These are phyloP conservation scores for Chironomus striatipennis DNA, from an alignment of 1,140 invertebrate species.

Conservation along the genomic window DNA sequence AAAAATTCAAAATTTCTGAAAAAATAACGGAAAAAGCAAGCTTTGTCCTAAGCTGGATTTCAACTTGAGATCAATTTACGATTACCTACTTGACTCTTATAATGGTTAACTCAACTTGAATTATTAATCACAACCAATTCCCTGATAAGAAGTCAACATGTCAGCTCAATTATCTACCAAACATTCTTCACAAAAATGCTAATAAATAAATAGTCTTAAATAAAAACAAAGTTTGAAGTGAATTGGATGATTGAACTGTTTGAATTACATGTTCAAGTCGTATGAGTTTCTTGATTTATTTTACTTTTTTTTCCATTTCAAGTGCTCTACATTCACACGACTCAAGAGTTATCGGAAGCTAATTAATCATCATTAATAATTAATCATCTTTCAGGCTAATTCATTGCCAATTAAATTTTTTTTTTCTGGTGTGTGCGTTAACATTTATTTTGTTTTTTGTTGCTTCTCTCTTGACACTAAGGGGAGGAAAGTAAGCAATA, in stretches of 20 bases:
- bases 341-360: constrained; percentile 6
- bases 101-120: too few species aligned
- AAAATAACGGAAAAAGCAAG: too few species aligned
- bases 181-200: too few species aligned
- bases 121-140: too few species aligned
- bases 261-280: neutral
- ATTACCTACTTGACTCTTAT: too few species aligned
- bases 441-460: neutral
- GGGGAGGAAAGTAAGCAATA: neutral
- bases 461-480: too few species aligned
- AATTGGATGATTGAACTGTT: constrained; percentile 13
- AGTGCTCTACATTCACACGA: constrained; percentile 5
- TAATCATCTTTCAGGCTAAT: constrained; percentile 21
- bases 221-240: neutral
- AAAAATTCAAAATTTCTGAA: too few species aligned
- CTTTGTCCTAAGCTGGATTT: too few species aligned
- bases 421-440: neutral
- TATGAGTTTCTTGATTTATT: neutral
- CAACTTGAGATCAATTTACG: too few species aligned
- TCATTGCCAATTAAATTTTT: constrained; percentile 17
- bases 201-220: too few species aligned
- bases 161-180: too few species aligned
- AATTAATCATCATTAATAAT: constrained; percentile 24
- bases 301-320: neutral
- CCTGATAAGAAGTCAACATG: too few species aligned